Conservation (phyloP, 2,113 vertebrate species). For the Chaetorhynchus papuensis region DNA sequence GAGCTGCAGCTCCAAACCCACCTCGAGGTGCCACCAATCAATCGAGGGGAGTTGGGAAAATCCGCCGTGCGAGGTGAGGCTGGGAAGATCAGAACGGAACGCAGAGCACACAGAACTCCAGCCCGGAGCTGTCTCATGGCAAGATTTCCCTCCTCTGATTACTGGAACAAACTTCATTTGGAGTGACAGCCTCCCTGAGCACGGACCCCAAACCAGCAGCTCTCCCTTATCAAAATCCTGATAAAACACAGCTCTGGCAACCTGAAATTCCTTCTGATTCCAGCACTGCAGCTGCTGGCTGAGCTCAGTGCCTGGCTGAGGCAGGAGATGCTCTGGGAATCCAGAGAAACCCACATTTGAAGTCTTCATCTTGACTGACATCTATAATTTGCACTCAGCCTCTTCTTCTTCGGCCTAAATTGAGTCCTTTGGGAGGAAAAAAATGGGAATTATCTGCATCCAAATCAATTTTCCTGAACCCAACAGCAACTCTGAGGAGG, state of each 20-base stretch:
- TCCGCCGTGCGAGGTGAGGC: background rate
- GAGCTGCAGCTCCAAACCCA: background rate
- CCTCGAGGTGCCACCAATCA: background rate
- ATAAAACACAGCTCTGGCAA: background rate
- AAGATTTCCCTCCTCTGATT: background rate
- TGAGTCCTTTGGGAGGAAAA: background rate
- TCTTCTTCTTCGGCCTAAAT: background rate
- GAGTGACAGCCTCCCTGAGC: background rate
- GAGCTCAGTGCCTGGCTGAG: background rate
- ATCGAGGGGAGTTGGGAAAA: background rate
- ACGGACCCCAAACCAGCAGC: background rate
- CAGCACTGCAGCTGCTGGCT: background rate
- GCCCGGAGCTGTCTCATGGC: background rate
- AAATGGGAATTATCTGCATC: background rate
- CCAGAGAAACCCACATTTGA: background rate
- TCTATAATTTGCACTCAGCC: background rate
- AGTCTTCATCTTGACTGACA: background rate
- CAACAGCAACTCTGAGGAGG: background rate
- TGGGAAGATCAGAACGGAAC: background rate
- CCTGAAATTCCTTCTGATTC: background rate
- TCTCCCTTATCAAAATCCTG: background rate
- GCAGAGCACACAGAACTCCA: background rate
- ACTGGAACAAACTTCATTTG: background rate
- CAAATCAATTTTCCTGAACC: background rate
- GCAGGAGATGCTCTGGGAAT: background rate